Conservation (phyloP, 2,888 invertebrate genomes). For the Hemithea aestivaria region DNA sequence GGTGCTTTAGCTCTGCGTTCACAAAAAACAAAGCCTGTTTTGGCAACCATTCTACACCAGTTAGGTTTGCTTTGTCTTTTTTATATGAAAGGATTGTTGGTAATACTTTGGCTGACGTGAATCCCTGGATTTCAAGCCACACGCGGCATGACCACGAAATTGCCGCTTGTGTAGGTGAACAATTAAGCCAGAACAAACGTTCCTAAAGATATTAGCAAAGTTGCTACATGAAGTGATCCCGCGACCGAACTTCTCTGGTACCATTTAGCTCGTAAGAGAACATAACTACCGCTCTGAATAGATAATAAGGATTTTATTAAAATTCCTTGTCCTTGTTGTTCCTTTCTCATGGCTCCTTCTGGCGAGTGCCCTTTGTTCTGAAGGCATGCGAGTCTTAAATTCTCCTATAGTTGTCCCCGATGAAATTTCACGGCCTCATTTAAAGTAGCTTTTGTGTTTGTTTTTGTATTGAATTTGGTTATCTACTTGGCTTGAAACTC, state of each 20-base stretch:
- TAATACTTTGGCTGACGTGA: constrained; percentile 10
- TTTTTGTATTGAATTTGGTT: constrained; percentile 41
- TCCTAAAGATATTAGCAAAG: constrained; percentile 58
- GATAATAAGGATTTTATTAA: constrained; percentile 77
- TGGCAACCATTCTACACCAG: constrained; percentile 13
- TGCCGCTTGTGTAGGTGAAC: constrained; percentile 39
- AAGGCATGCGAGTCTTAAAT: constrained; percentile 55
- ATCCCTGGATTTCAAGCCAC: constrained; percentile 22
- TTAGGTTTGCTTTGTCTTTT: constrained; percentile 8
- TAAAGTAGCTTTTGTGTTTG: constrained; percentile 46
- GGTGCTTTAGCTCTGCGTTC: constrained; percentile 13
- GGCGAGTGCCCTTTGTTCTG: constrained; percentile 56
- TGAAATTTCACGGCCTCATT: constrained; percentile 54
- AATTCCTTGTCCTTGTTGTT: constrained; percentile 73
- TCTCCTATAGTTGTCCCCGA: constrained; percentile 46
- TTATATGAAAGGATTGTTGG: neutral
- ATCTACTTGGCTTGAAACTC: constrained; percentile 5
- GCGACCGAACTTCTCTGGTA: constrained; percentile 51
- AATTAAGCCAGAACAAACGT: constrained; percentile 52
- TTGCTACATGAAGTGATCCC: constrained; percentile 52
- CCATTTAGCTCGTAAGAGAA: constrained; percentile 67
- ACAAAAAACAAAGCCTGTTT: constrained; percentile 2
- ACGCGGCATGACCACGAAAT: constrained; percentile 33
- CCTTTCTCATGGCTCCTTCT: constrained; percentile 48
- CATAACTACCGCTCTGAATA: constrained; percentile 70